Evolutionary conservation across 2,113 vertebrate genomes (phyloP), one percentile per base, ranked within the genome.

Genomic region (Pelvicachromis taeniatus): DNA sequence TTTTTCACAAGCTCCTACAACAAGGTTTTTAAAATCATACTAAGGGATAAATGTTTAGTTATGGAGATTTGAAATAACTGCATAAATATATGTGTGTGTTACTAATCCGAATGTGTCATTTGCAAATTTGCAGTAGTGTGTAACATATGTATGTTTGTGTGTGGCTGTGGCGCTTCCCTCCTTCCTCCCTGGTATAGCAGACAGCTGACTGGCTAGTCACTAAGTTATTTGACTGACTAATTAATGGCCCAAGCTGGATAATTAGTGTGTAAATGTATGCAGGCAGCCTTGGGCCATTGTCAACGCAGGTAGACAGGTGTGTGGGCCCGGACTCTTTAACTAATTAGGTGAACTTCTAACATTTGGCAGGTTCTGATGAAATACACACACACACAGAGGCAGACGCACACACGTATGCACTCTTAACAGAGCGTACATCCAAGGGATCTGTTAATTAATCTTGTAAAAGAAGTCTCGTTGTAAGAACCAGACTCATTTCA

Each of bases 251-350:
- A 2, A 59, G 82, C 78, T 85, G 81, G 85, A 93, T 93, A 94
- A 94, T 95, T 91, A 93, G 92, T 87, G 89, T 95, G 94, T 88
- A 93, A 91, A 95, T 94, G 86, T 93, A 93, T 87, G 91, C 83
- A 3, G 7, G 52, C 83, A 73, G 92, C 93, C 89, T 23, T 75
- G 80, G 89, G 93, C 91, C 80, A 83, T 89, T 92, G 92, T 94
- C 90, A 88, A 86, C 2, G 14, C 91, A 94, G 92, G 93, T 95
- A 91, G 93, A 91, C 92, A 95, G 91, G 93, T 94, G 92, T 91
- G 93, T 92, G 93, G 87, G 89, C 83, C 53, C 4, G 6, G 79
- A 70, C 93, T 89, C 86, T 92, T 93, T 87, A 89, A 88, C 93
- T 94, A 94, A 94, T 94, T 93, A 91, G 88, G 79, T 86, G 78